A percentile compares a stretch with the other conserved stretches of the same genome.
Evolutionary conservation across 1,140 invertebrate species (phyloP).

Genomic region (Aethina tumida): DNA sequence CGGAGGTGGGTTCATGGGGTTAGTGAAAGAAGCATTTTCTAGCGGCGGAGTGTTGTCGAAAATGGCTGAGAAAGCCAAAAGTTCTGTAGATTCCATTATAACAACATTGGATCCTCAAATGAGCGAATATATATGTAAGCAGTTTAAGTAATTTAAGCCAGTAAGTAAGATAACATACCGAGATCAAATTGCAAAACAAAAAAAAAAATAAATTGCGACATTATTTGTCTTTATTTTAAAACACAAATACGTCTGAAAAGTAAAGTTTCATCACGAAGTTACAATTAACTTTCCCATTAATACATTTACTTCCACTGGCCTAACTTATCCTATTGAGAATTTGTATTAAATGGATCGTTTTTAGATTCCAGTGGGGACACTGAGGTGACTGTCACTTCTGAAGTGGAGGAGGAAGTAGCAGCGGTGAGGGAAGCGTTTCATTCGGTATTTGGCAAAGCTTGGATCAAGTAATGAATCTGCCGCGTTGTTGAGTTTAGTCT

Average conservation of each 20-base stretch:
- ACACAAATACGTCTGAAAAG: too few relatives aligned
- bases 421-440: slow-evolving; percentile 77
- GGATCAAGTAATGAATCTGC: slow-evolving; percentile 50
- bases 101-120: slow-evolving; percentile 85
- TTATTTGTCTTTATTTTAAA: too few relatives aligned
- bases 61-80: slow-evolving; percentile 73
- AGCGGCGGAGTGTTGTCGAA: slow-evolving; percentile 39
- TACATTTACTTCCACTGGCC: too few relatives aligned
- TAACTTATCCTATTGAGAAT: too few relatives aligned
- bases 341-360: too few relatives aligned
- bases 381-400: slow-evolving; percentile 64
- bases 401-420: slow-evolving; percentile 66
- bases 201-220: too few relatives aligned
- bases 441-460: slow-evolving; percentile 69
- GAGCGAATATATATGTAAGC: slow-evolving; percentile 74
- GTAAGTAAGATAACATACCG: too few relatives aligned
- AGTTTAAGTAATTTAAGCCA: too few relatives aligned
- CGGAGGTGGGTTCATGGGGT: slow-evolving; percentile 43
- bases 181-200: too few relatives aligned
- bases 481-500: slow-evolving; percentile 2
- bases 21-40: slow-evolving; percentile 47
- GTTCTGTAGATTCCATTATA: slow-evolving; percentile 74
- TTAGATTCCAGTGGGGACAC: slow-evolving; percentile 70
- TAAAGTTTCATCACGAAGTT: too few relatives aligned
- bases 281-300: too few relatives aligned